These are phyloP conservation scores for Trachelus stipa DNA, from an alignment of 2,888 invertebrate genomes.

Conservation along the genomic window DNA sequence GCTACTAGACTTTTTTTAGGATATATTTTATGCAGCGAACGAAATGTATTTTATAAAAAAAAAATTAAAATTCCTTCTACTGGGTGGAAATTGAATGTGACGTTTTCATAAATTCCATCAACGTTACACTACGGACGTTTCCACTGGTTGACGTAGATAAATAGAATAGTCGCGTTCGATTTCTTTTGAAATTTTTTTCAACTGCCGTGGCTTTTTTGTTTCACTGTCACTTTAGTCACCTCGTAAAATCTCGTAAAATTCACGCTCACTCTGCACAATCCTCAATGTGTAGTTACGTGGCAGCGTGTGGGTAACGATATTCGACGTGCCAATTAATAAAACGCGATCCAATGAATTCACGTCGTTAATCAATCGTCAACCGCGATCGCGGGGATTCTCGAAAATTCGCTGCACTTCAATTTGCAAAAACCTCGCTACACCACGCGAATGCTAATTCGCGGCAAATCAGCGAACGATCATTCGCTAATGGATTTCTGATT, in stretches of 20 bases:
- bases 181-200: not conserved
- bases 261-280: not conserved
- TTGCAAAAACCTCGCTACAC: slow-evolving; percentile 14
- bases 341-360: not conserved
- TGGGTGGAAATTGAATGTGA: not conserved
- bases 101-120: not conserved
- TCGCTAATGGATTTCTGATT: slow-evolving; percentile 52
- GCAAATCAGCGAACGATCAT: slow-evolving; percentile 28
- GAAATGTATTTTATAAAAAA: not conserved
- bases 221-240: not conserved
- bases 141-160: not conserved
- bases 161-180: not conserved
- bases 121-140: not conserved
- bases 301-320: not conserved
- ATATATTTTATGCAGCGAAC: not conserved
- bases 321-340: slow-evolving; percentile 9
- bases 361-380: not conserved
- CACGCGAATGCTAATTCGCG: not conserved
- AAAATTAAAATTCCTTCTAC: not conserved
- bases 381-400: not conserved
- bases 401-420: slow-evolving; percentile 18
- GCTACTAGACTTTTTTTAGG: not conserved
- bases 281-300: not conserved
- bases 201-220: not conserved
- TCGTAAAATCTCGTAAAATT: not conserved